Conservation (phyloP, 2,113 vertebrate genomes). For the Corvus hawaiiensis region DNA sequence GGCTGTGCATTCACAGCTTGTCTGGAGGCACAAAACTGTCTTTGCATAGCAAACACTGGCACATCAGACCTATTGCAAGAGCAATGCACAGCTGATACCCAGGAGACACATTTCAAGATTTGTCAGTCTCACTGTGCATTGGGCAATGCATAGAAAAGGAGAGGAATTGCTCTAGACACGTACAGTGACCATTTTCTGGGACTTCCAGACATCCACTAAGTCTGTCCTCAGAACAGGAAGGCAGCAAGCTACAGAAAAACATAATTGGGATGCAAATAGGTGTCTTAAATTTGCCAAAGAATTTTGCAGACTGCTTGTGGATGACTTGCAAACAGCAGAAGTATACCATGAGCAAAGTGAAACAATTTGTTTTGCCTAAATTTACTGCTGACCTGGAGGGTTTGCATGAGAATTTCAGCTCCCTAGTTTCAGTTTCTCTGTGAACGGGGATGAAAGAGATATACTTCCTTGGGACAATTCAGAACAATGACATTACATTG, state of each 20-base stretch:
- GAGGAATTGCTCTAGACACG: accelerated
- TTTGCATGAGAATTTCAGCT: background rate
- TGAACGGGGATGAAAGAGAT: background rate
- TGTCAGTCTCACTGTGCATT: background rate
- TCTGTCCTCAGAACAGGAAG: background rate
- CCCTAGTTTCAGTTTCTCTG: background rate
- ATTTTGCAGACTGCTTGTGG: background rate
- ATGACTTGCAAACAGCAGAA: background rate
- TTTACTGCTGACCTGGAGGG: background rate
- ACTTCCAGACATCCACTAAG: background rate
- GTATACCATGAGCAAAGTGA: background rate
- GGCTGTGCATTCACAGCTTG: background rate
- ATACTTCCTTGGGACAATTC: background rate
- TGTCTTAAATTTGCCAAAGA: background rate
- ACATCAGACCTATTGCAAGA: background rate
- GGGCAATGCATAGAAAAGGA: background rate
- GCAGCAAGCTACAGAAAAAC: background rate
- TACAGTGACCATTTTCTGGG: background rate
- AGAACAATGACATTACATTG: background rate
- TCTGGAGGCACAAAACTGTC: background rate
- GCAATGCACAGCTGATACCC: background rate
- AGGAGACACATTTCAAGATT: background rate
- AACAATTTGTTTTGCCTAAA: background rate
- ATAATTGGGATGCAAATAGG: background rate
- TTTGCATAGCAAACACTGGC: background rate